Percentiles rank a stretch among this genome's conserved stretches.
Conservation (phyloP, 2,888 invertebrate species). For the Pachycephus smyrnensis region DNA sequence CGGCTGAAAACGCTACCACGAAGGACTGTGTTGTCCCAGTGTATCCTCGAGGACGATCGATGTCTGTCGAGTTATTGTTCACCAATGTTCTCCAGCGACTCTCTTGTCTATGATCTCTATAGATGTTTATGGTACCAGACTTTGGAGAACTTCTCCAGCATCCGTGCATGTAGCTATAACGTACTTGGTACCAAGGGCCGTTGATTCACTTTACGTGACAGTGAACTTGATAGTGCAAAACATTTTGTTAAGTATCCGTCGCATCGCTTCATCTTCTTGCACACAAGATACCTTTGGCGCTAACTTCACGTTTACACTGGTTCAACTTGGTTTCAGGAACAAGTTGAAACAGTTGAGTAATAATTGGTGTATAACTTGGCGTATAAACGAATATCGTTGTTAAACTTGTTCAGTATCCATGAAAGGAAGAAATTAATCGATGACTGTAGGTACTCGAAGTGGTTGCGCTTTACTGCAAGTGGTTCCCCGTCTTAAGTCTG, state of each 20-base stretch:
- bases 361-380: slow-evolving; percentile 46
- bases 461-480: neutral
- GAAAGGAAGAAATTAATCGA: neutral
- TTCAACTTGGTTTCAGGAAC: neutral
- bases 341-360: slow-evolving; percentile 35
- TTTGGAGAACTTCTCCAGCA: neutral
- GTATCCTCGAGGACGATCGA: neutral
- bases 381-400: slow-evolving; percentile 45
- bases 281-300: neutral
- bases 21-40: neutral
- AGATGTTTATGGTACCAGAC: neutral
- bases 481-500: neutral
- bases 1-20: neutral
- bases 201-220: neutral
- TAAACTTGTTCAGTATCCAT: slow-evolving; percentile 19
- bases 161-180: neutral
- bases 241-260: neutral
- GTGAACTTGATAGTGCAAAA: neutral
- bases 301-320: neutral
- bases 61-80: neutral
- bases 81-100: neutral
- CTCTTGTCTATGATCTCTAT: neutral
- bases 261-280: neutral
- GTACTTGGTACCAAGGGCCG: neutral
- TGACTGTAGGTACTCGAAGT: neutral